Evolutionary conservation across 2,113 vertebrate genomes (phyloP), one percentile per base, ranked within the genome.

Genomic region (Progne subis): DNA sequence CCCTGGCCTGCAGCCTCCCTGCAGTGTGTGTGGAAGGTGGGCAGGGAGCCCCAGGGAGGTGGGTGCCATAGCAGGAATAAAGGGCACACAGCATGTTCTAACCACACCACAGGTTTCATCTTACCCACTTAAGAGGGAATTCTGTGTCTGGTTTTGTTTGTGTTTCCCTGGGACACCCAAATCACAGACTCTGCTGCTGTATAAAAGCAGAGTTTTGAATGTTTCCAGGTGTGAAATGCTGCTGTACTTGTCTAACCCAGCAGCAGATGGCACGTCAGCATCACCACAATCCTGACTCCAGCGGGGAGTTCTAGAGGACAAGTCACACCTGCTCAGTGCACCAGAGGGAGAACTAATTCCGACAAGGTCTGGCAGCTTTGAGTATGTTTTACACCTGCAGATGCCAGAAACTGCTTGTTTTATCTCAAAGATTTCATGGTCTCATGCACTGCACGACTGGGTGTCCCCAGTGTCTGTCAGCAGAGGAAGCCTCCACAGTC

Each of bases 251-350:
- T 71, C 64, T 88, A 49, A 72, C 41, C 63, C 65, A 69, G 90
- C 79, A 92, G 83, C 82, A 93, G 92, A 92, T 86, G 82, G 95
- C 82, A 91, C 1, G 0, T 39, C 7, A 4, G 63, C 59, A 19
- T 64, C 41, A 17, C 74, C 6, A 49, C 68, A 29, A 65, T 18
- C 67, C 82, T 52, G 63, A 29, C 63, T 89, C 81, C 91, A 91
- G 2, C 1, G 13, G 91, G 95, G 90, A 94, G 52, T 86, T 96
- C 47, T 2, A 37, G 70, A 88, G 85, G 50, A 80, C 87, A 67
- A 95, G 71, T 88, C 52, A 90, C 92, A 95, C 92, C 94, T 94
- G 90, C 93, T 86, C 79, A 74, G 55, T 17, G 78, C 59, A 82
- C 89, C 82, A 67, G 31, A 82, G 83, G 50, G 84, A 94, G 32